Evolutionary conservation across 2,797 vertebrate species (phyloP).

Genomic region (Emydoidea blandingii): DNA sequence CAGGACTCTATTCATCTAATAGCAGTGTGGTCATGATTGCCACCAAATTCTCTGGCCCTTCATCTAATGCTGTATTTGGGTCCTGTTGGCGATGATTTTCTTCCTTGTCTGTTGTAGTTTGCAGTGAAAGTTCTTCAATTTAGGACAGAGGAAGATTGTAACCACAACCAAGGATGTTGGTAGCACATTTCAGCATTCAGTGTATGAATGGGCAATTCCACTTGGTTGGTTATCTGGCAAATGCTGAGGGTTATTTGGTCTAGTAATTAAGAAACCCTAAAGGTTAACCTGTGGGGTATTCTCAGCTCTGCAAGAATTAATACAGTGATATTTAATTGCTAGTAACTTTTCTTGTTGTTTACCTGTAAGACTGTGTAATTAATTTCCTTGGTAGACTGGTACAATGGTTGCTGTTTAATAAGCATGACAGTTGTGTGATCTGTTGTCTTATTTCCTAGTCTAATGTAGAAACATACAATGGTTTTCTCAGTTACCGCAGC

Average conservation of each 20-base stretch:
- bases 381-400: background rate
- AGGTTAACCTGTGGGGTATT: constrained; percentile 62
- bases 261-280: constrained; percentile 54
- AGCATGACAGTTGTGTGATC: no score
- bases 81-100: accelerated
- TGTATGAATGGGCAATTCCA: background rate
- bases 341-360: background rate
- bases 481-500: background rate
- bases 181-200: accelerated
- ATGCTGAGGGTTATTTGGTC: constrained; percentile 16
- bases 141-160: background rate
- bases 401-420: background rate
- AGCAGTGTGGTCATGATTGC: accelerated
- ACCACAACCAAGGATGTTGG: accelerated
- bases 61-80: background rate
- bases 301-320: constrained; percentile 56
- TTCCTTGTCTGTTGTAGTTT: background rate
- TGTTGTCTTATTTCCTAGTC: background rate
- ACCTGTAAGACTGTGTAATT: background rate
- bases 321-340: constrained; percentile 61
- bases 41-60: accelerated
- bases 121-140: background rate
- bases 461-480: background rate
- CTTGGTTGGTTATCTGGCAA: background rate
- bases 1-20: accelerated